These are phyloP conservation scores for Melanotaenia pygmaea DNA, from an alignment of 2,797 vertebrate genomes.

Conservation along the genomic window DNA sequence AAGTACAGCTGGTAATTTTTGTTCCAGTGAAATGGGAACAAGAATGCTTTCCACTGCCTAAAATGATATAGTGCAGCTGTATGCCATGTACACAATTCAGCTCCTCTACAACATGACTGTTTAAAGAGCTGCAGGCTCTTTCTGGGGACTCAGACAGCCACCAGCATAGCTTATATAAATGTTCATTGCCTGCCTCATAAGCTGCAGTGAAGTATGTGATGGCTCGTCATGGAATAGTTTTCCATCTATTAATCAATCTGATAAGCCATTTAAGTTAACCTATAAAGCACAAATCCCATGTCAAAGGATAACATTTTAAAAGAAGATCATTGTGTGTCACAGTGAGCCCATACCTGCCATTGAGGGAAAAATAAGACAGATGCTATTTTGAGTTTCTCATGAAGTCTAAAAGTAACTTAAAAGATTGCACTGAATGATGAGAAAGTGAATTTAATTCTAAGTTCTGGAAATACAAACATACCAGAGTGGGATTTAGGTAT, in stretches of 20 bases:
- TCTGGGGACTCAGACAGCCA: conserved; percentile 74
- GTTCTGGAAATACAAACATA: conserved; percentile 41
- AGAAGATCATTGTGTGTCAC: conserved; percentile 15
- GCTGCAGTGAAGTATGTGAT: conserved; percentile 57
- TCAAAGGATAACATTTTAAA: conserved; percentile 18
- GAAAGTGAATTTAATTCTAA: conserved; percentile 38
- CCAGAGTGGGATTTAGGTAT: conserved; percentile 27
- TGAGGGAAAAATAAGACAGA: conserved; percentile 14
- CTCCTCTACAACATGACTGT: conserved; percentile 56
- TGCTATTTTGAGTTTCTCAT: conserved; percentile 22
- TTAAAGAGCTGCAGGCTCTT: conserved; percentile 69
- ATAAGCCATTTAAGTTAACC: conserved; percentile 37
- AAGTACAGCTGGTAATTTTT: conserved; percentile 55
- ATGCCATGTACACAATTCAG: conserved; percentile 58
- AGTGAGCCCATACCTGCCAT: conserved; percentile 8
- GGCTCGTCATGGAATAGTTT: conserved; percentile 38
- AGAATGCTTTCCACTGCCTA: conserved; percentile 62
- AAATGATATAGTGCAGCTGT: conserved; percentile 75
- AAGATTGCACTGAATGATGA: conserved; percentile 7
- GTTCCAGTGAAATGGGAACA: conserved; percentile 52
- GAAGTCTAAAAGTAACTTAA: conserved; percentile 20
- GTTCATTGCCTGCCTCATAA: conserved; percentile 60
- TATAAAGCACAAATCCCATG: conserved; percentile 31
- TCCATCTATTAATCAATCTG: conserved; percentile 47
- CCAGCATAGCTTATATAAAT: conserved; percentile 68